Base-by-base conservation (phyloP, 2,888 invertebrate genomes). In the Tridacna crocea region DNA sequence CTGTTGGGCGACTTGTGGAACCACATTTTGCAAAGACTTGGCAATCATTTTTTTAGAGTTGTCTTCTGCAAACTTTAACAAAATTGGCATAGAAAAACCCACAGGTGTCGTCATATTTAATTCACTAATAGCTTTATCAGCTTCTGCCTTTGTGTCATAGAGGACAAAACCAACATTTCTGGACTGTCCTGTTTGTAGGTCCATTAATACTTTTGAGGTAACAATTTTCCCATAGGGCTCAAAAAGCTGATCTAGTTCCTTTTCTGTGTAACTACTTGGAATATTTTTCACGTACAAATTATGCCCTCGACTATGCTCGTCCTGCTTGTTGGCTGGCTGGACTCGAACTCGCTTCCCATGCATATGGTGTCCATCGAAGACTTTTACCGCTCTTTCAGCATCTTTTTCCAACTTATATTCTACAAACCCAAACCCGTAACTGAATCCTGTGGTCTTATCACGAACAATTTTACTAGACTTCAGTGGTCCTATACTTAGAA, bases 391-490 rank as follows among this genome's bases (percentile, higher is more conserved):
- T 89, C 97, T 96, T 77, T 96, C 95, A 58, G 98, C 98, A 95
- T 98, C 98, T 93, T 97, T 97, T 87, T 97, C 97, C 81, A 96
- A 96, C 76, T 96, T 96, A 95, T 97, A 99, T 95, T 98, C 98
- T 68, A 98, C 98, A 95, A 99, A 99, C 61, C 98, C 99, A 95
- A 98, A 99, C 63, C 99, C 99, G 95, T 97, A 98, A 95, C 98
- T 98, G 95, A 98, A 98, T 72, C 98, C 98, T 94, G 98, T 98
- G 96, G 89, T 84, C 75, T 93, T 93, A 82, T 95, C 94, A 10
- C 95, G 88, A 19, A 95, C 93, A 91, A 99, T 97, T 91, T 98
- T 96, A 94, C 97, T 97, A 90, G 97, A 97, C 94, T 98, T 98
- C 70, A 99, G 96, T 27, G 97, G 97, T 73, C 98, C 98, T 90